These are phyloP conservation scores for Latrodectus geometricus DNA, from an alignment of 1,140 invertebrate species.

Conservation along the genomic window DNA sequence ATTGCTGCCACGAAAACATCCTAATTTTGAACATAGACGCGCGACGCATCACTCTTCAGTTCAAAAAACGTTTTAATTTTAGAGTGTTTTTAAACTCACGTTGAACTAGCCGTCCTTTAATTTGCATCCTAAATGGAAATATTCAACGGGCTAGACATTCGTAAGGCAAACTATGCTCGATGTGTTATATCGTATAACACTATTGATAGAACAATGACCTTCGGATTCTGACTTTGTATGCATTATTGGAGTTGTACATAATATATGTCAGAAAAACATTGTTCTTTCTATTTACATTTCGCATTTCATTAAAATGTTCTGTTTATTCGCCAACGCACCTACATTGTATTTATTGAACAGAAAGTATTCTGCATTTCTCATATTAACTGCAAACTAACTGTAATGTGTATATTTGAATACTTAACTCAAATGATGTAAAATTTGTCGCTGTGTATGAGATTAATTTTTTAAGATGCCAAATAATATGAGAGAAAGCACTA, in stretches of 20 bases:
- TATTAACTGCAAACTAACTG: neutral
- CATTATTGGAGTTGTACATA: neutral
- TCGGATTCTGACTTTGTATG: neutral
- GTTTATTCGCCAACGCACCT: conserved; percentile 10
- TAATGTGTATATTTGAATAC: neutral
- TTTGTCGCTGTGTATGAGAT: neutral
- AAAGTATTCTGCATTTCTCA: conserved; percentile 27
- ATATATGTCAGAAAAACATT: neutral
- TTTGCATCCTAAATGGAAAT: neutral
- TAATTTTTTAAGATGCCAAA: conserved; percentile 20
- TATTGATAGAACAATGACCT: neutral
- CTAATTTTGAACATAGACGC: conserved; percentile 11
- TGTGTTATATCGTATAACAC: neutral
- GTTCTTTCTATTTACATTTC: neutral
- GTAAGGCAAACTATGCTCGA: neutral
- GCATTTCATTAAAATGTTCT: conserved; percentile 5
- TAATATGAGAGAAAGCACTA: neutral
- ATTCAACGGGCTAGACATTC: no score
- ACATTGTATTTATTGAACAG: conserved; percentile 43
- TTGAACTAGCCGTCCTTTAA: conserved; percentile 13
- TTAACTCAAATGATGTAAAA: neutral
- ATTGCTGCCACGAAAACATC: conserved; percentile 46
- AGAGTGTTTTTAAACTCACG: conserved; percentile 11
- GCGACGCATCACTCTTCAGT: neutral
- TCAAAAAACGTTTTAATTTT: conserved; percentile 19